Evolutionary conservation across 2,888 invertebrate species (phyloP).

Genomic region (Strigamia maritima): DNA sequence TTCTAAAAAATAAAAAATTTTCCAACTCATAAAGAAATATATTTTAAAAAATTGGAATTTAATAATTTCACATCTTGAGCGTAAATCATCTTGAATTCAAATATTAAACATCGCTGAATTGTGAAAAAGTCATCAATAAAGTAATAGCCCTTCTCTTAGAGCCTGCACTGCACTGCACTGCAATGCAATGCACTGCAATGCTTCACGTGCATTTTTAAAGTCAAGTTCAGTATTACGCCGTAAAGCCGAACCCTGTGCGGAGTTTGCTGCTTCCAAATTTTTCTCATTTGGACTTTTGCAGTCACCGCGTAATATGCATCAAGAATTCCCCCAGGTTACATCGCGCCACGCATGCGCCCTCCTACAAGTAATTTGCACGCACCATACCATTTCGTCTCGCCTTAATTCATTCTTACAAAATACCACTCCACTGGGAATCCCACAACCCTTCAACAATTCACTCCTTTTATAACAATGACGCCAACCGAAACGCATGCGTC

Average conservation of each 20-base stretch:
- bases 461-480: constrained; percentile 13
- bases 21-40: background rate
- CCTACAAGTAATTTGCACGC: constrained; percentile 24
- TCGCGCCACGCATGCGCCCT: constrained; percentile 18
- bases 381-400: constrained; percentile 23
- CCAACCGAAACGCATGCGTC: background rate
- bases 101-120: background rate
- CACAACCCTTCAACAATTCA: constrained; percentile 6
- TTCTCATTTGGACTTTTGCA: constrained; percentile 27
- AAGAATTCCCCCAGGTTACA: constrained; percentile 24
- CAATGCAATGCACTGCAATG: background rate
- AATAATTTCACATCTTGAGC: background rate
- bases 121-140: background rate
- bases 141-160: background rate
- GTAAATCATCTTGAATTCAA: background rate
- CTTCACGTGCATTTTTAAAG: background rate
- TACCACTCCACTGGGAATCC: constrained; percentile 22
- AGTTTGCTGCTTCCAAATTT: constrained; percentile 16
- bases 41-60: background rate
- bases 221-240: background rate
- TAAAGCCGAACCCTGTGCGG: background rate
- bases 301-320: constrained; percentile 15
- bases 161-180: background rate
- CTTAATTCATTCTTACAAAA: constrained; percentile 26
- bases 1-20: background rate